phyloP scores from a whole-genome alignment of 2,888 invertebrate genomes.

The Gerris lacustris region DNA sequence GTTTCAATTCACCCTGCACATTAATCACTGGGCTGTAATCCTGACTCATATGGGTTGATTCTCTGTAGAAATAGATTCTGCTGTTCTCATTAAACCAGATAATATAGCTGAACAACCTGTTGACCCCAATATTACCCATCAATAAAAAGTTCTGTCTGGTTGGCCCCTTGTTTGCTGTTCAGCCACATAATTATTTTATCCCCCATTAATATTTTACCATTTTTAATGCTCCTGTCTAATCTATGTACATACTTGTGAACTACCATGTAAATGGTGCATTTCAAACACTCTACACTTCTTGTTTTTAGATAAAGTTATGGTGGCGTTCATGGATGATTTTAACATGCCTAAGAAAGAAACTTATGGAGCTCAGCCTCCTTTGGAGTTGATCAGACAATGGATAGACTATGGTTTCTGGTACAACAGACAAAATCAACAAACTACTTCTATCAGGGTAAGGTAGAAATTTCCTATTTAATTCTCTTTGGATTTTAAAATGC shows the following conservation, averaged over 20 bases:
- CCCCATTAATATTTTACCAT: no score
- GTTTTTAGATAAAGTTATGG: constrained; percentile 51
- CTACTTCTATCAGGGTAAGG: constrained; percentile 17
- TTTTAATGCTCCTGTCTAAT: no score
- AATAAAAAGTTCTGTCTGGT: no score
- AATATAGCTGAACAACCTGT: no score
- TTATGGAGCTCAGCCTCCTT: constrained; percentile 78
- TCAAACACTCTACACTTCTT: neutral
- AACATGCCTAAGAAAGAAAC: constrained; percentile 84
- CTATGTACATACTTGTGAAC: no score
- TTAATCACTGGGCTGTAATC: no score
- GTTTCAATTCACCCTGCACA: no score
- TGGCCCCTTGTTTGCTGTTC: neutral
- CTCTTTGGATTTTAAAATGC: neutral
- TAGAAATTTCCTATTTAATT: neutral
- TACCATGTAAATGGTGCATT: no score
- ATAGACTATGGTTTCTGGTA: constrained; percentile 86
- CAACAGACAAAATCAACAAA: constrained; percentile 57
- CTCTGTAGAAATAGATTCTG: no score
- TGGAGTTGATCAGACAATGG: constrained; percentile 74
- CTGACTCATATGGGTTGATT: no score
- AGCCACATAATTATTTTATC: neutral
- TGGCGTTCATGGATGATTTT: constrained; percentile 81
- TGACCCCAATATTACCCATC: no score
- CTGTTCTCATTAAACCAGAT: no score